Evolutionary conservation across 1,140 invertebrate genomes (phyloP).

Genomic region (Leptoteleia sp.): DNA sequence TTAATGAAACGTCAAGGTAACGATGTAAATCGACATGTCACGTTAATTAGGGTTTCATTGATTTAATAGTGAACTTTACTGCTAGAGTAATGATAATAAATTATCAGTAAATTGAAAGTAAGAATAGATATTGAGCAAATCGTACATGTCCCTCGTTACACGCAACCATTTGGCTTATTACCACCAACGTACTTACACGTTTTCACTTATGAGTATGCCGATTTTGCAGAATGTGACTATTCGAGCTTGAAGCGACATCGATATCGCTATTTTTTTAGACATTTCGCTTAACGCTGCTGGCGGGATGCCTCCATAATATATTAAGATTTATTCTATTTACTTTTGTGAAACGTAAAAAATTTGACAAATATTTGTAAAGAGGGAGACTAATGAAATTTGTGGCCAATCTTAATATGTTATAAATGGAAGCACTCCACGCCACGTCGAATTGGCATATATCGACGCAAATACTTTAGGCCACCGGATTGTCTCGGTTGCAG

Average conservation of each 20-base stretch:
- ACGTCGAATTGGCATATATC: slow-evolving; percentile 62
- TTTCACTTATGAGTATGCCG: slow-evolving; percentile 71
- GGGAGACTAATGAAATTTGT: too few relatives aligned
- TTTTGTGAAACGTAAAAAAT: background rate
- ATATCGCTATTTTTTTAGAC: slow-evolving; percentile 71
- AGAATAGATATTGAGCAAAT: slow-evolving; percentile 31
- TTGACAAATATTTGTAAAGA: background rate
- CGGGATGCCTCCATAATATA: slow-evolving; percentile 59
- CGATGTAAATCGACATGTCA: too few relatives aligned
- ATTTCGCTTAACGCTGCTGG: slow-evolving; percentile 68
- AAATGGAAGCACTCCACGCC: slow-evolving; percentile 54
- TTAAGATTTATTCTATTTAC: slow-evolving; percentile 16
- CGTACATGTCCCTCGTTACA: slow-evolving; percentile 63
- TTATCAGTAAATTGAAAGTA: too few relatives aligned
- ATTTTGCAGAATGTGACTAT: slow-evolving; percentile 78
- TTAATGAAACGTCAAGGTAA: too few relatives aligned
- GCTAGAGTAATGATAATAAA: too few relatives aligned
- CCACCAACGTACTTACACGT: slow-evolving; percentile 67
- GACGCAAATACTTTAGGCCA: slow-evolving; percentile 72
- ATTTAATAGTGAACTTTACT: too few relatives aligned
- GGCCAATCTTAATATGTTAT: slow-evolving; percentile 54
- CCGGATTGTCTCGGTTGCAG: slow-evolving; percentile 85
- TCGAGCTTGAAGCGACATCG: slow-evolving; percentile 76
- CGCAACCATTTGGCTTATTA: slow-evolving; percentile 70
- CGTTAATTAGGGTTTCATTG: too few relatives aligned